phyloP scores from a whole-genome alignment of 2,113 vertebrate genomes.

The Tupaia chinensis region DNA sequence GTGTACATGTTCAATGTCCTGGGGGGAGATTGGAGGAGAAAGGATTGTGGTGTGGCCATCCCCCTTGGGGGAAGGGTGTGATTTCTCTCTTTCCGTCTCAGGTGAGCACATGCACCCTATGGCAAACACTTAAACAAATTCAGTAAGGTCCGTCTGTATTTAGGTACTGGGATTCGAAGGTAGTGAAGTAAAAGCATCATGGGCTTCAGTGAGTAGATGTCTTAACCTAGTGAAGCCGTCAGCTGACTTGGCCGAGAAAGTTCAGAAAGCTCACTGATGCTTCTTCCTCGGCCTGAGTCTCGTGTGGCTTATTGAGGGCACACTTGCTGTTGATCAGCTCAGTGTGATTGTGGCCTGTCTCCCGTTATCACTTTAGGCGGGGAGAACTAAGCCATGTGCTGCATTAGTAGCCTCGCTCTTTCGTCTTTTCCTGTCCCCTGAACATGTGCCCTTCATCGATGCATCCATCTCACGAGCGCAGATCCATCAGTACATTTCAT shows the following conservation, averaged over 20 bases:
- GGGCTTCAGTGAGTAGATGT: conserved; percentile 34
- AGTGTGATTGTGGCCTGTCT: not conserved
- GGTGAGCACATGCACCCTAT: no score
- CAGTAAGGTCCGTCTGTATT: not conserved
- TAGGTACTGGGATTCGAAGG: conserved; percentile 9
- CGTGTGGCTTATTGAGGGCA: conserved; percentile 26
- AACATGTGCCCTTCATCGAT: not conserved
- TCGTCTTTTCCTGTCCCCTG: not conserved
- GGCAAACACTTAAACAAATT: no score
- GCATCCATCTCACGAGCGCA: not conserved
- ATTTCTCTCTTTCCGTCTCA: no score
- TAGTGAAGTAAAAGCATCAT: conserved; percentile 22
- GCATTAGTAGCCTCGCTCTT: not conserved
- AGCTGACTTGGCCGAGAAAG: not conserved
- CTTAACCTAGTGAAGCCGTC: not conserved
- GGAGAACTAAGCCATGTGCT: not conserved
- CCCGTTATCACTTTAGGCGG: not conserved
- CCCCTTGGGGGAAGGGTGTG: no score
- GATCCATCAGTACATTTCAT: not conserved
- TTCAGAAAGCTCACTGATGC: conserved; percentile 20
- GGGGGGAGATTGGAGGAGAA: no score
- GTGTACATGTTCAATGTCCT: no score
- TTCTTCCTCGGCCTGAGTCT: not conserved
- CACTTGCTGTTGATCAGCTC: not conserved
- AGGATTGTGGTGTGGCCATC: no score